A percentile compares a stretch with the other conserved stretches of the same genome.
Conservation (phyloP, 2,797 vertebrate genomes). For the Fundulus diaphanus region DNA sequence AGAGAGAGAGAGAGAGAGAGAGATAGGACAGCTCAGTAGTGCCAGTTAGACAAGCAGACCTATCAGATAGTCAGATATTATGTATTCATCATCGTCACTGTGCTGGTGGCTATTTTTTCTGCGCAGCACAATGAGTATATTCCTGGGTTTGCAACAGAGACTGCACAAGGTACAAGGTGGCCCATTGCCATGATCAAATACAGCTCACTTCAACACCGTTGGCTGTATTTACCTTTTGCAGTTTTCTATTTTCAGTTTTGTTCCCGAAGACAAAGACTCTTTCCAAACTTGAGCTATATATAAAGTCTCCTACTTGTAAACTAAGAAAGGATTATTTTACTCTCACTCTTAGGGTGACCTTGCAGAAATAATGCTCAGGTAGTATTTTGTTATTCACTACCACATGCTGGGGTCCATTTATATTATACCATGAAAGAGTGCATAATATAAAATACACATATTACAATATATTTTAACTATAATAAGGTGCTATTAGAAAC, state of each 20-base stretch:
- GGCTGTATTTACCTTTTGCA: conserved; percentile 6
- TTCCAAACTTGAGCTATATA: conserved; percentile 24
- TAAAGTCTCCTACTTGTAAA: neutral
- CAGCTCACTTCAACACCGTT: conserved; percentile 9
- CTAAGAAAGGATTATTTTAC: neutral
- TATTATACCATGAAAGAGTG: neutral
- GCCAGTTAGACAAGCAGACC: conserved; percentile 34
- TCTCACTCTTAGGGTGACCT: neutral
- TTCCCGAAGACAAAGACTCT: conserved; percentile 19
- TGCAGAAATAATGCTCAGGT: neutral
- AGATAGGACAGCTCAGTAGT: conserved; percentile 21
- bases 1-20: no score
- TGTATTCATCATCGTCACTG: conserved; percentile 35
- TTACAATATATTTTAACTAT: no score
- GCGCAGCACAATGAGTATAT: conserved; percentile 25
- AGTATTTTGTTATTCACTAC: neutral
- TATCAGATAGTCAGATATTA: conserved; percentile 47
- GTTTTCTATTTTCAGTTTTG: conserved; percentile 19
- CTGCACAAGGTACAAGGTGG: conserved; percentile 3
- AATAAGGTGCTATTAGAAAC: neutral
- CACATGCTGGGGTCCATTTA: neutral
- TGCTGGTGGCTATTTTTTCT: conserved; percentile 27
- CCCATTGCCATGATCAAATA: conserved; percentile 23
- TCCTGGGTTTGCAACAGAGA: neutral
- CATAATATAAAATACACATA: neutral